Base-by-base conservation (phyloP, 1,140 invertebrate genomes). In the Papilio polyxenes region DNA sequence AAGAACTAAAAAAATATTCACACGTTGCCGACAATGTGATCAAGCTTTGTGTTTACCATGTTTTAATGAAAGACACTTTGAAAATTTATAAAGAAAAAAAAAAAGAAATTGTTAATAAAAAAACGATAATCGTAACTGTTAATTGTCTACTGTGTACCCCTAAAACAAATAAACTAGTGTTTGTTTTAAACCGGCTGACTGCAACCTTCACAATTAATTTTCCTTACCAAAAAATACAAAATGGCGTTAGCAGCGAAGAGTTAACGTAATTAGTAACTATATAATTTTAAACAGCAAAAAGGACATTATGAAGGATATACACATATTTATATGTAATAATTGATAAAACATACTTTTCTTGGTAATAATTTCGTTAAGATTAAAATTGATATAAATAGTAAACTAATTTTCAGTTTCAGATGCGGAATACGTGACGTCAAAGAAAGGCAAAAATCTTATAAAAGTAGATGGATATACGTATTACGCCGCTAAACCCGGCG, bases 401-500 rank as follows among this genome's bases (percentile, higher is more conserved):
- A n/a, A 75, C 2, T n/a, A 44, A 48, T 75, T 7, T 3, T 48
- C 9, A 17, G 20, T 44, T 44, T 7, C 51, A 51, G 51, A 13
- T 85, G 86, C 81, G 3, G 75, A 82, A 72, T 86, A 82, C 79
- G 77, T 87, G 10, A 82, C 48, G 62, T 89, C 88, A 9, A 74
- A 85, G 56, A 85, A 80, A 75, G 88, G 88, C 5, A 86, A 81
- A 49, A 65, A 2, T 1, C 40, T 89, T 48, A 62, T 89, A 2
- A 69, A 78, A 6, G 13, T 87, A 4, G 62, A 80, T 3, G 84
- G 83, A 0, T 86, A 86, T 72, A 86, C 85, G 0, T 89, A 85
- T 48, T 78, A 75, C 48, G 11, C 53, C 2, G n/a, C n/a, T 0
- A 31, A 65, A 13, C 23, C 48, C 11, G 10, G 31, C 4, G 80